phyloP scores from a whole-genome alignment of 1,140 invertebrate genomes.

The Lepidurus apus region DNA sequence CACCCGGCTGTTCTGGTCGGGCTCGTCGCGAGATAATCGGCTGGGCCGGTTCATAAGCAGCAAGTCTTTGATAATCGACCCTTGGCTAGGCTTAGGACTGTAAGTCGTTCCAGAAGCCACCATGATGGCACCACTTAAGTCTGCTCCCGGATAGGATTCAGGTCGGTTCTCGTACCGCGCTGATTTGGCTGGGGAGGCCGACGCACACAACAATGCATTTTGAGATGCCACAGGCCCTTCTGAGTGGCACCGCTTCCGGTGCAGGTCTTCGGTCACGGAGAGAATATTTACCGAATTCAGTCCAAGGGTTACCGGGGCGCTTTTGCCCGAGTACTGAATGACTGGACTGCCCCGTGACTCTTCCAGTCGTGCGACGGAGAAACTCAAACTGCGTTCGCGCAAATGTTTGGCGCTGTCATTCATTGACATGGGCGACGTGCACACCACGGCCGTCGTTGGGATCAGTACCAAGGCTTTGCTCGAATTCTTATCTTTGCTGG shows the following conservation, averaged over 20 bases:
- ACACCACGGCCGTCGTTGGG: neutral
- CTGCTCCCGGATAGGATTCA: neutral
- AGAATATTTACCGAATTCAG: neutral
- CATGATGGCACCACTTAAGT: neutral
- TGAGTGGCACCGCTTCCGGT: constrained; percentile 57
- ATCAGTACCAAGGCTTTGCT: neutral
- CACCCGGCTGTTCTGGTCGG: neutral
- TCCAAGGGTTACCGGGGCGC: neutral
- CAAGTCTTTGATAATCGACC: constrained; percentile 77
- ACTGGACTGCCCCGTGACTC: neutral
- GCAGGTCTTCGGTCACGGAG: constrained; percentile 40
- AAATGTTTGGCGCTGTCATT: neutral
- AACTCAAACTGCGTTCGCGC: constrained; percentile 28
- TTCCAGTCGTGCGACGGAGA: constrained; percentile 14
- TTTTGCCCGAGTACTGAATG: neutral
- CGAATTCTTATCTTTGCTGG: constrained; percentile 36
- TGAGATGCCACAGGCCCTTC: constrained; percentile 47
- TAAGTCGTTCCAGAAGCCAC: neutral
- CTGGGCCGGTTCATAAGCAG: constrained; percentile 59
- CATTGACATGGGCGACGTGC: neutral
- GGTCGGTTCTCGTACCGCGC: constrained; percentile 24
- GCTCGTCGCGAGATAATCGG: neutral
- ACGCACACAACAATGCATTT: constrained; percentile 16
- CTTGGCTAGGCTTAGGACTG: constrained; percentile 53
- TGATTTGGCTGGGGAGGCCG: constrained; percentile 32